phyloP scores from a whole-genome alignment of 2,113 vertebrate species.

The Erpornis zantholeuca region DNA sequence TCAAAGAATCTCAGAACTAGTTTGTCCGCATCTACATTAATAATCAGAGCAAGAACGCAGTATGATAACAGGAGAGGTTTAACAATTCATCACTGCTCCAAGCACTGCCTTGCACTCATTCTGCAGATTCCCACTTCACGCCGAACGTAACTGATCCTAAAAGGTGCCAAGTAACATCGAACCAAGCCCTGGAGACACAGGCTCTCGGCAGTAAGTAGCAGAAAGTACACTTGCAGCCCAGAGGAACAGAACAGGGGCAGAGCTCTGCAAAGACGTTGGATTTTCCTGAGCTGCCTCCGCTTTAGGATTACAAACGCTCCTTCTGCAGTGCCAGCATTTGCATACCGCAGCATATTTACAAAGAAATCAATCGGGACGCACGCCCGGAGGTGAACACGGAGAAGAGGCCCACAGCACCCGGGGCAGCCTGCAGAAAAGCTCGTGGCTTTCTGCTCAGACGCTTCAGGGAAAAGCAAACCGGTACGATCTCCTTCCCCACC shows the following conservation, averaged over 20 bases:
- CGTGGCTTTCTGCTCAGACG: not conserved
- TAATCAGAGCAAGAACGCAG: not conserved
- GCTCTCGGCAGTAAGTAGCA: not conserved
- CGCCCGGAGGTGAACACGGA: not conserved
- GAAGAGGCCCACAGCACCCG: not conserved
- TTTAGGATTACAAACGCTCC: not conserved
- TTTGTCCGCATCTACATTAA: not conserved
- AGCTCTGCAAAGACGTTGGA: not conserved
- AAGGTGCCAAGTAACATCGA: not conserved
- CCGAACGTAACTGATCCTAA: not conserved
- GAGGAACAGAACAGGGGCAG: not conserved
- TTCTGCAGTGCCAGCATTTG: not conserved
- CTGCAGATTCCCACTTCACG: not conserved
- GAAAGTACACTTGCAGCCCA: not conserved
- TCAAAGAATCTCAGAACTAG: constrained; percentile 13
- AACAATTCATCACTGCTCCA: not conserved
- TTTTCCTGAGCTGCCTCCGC: constrained; percentile 12
- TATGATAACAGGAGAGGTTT: not conserved
- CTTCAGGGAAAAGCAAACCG: not conserved
- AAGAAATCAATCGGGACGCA: constrained; percentile 27
- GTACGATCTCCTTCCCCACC: not conserved
- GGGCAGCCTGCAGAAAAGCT: not conserved
- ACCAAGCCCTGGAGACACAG: not conserved
- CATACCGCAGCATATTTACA: constrained; percentile 34
- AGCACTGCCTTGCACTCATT: not conserved